Conservation (phyloP, 2,888 invertebrate genomes). For the Amphimallon solstitiale region DNA sequence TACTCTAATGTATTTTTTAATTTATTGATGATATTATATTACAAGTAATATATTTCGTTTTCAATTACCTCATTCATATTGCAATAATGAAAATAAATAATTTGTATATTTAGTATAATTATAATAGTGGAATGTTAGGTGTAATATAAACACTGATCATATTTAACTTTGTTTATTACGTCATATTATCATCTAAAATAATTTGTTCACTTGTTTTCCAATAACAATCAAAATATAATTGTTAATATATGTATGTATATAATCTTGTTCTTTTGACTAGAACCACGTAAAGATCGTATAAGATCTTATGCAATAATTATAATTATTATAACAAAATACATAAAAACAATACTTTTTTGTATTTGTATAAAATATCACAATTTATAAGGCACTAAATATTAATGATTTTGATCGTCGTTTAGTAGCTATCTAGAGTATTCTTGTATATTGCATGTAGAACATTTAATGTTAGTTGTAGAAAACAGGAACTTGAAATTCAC, state of each 20-base stretch:
- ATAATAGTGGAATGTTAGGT: too few relatives aligned
- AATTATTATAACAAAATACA: constrained; percentile 13
- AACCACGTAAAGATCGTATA: background rate
- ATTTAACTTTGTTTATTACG: constrained; percentile 17
- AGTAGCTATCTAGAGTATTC: background rate
- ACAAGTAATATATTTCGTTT: too few relatives aligned
- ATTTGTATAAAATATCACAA: constrained; percentile 20
- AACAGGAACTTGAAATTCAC: constrained; percentile 11
- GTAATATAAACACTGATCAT: too few relatives aligned
- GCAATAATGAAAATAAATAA: too few relatives aligned
- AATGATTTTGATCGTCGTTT: background rate
- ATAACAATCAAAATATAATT: background rate
- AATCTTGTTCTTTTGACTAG: background rate
- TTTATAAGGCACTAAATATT: constrained; percentile 11
- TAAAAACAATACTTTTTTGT: background rate
- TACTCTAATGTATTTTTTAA: too few relatives aligned
- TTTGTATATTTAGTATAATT: too few relatives aligned
- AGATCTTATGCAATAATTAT: background rate
- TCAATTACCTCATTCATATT: too few relatives aligned
- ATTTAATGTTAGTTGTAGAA: background rate
- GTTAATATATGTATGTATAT: background rate
- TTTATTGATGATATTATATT: too few relatives aligned
- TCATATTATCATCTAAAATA: background rate
- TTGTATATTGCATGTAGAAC: background rate
- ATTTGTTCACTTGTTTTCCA: background rate